Conservation (phyloP, 2,113 vertebrate species). For the Polyodon spathula region DNA sequence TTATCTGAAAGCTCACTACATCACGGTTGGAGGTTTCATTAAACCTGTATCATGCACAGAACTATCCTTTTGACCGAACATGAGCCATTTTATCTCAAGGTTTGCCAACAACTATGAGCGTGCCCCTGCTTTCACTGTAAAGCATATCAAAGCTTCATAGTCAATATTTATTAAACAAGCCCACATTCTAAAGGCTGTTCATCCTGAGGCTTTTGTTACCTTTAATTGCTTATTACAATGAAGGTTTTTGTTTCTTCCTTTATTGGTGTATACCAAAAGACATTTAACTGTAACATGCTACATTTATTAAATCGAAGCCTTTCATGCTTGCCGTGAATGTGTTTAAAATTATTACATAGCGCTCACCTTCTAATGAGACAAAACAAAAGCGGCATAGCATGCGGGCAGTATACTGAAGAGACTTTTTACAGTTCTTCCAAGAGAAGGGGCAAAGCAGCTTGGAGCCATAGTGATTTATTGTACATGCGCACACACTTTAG, state of each 20-base stretch:
- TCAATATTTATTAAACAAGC: slow-evolving; percentile 9
- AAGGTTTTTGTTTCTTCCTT: slow-evolving; percentile 5
- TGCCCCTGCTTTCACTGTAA: slow-evolving; percentile 19
- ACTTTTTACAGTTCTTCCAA: background rate
- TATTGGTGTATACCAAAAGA: background rate
- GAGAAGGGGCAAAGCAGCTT: background rate
- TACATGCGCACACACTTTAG: background rate
- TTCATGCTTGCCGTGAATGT: background rate
- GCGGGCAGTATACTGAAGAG: background rate
- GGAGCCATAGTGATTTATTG: slow-evolving; percentile 15
- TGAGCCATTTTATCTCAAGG: slow-evolving; percentile 23
- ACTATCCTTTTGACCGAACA: background rate
- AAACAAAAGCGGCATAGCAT: slow-evolving; percentile 1
- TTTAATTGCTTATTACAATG: slow-evolving; percentile 5
- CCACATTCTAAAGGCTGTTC: background rate
- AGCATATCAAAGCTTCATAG: slow-evolving; percentile 23
- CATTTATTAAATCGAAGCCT: slow-evolving; percentile 3
- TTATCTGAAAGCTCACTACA: too few relatives aligned
- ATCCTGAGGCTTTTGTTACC: slow-evolving; percentile 5
- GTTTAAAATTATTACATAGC: background rate
- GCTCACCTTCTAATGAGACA: too few relatives aligned
- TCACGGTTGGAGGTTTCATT: too few relatives aligned
- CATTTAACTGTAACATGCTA: background rate
- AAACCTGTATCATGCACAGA: too few relatives aligned
- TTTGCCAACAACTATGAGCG: slow-evolving; percentile 18